phyloP scores from a whole-genome alignment of 2,797 vertebrate genomes.

The Coendou prehensilis region DNA sequence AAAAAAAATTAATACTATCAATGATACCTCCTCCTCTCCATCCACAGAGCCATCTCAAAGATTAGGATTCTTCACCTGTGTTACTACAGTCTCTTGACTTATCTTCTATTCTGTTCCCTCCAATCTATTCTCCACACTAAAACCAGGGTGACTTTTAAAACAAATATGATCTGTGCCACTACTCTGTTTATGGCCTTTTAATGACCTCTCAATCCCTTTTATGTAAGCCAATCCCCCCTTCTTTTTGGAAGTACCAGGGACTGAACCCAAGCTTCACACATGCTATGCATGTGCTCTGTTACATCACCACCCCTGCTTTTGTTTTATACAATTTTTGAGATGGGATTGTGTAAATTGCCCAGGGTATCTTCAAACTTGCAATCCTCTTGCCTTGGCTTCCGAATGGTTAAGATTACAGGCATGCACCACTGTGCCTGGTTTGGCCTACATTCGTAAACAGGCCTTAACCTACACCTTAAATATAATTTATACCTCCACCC shows the following conservation, averaged over 20 bases:
- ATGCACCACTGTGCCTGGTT: neutral
- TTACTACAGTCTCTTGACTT: slow-evolving; percentile 19
- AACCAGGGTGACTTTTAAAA: neutral
- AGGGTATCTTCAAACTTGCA: neutral
- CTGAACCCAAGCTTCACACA: neutral
- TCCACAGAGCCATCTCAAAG: neutral
- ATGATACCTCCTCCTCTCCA: neutral
- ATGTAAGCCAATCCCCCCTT: neutral
- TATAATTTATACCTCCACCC: neutral
- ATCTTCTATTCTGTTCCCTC: neutral
- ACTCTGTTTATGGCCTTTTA: neutral
- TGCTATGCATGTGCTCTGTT: neutral
- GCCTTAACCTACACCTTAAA: neutral
- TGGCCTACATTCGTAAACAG: neutral
- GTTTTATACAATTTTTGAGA: neutral
- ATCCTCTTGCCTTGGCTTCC: neutral
- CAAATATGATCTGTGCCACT: neutral
- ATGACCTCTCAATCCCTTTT: slow-evolving; percentile 4
- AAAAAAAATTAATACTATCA: slow-evolving; percentile 32
- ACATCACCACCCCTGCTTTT: neutral
- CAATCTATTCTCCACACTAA: neutral
- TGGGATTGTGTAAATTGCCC: neutral
- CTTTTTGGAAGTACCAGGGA: neutral
- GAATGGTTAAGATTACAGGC: neutral
- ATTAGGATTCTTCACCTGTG: neutral